Base-by-base conservation (phyloP, 1,140 invertebrate species). In the Ips nitidus region DNA sequence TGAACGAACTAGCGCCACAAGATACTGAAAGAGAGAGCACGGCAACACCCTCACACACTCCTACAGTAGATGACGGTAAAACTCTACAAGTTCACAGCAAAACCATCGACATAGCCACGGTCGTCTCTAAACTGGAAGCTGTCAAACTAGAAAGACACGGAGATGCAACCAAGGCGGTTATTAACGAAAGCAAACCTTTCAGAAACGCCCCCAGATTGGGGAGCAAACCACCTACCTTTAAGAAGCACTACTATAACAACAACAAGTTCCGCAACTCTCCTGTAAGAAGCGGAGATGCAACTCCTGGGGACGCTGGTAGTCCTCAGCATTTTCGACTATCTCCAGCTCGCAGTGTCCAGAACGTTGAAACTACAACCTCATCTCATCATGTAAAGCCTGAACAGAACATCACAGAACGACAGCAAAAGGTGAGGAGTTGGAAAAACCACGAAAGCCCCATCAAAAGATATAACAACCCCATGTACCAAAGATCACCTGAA, bases 101-200 rank as follows among this genome's bases (percentile, higher is more conserved):
- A 60, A 52, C 59, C 45, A 76, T 80, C n/a, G 79, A 81, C 70
- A 79, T 81, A n/a, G 76, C 73, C 2, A 78, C 76, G 38, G 75
- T 81, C 36, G 78, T 81, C 0, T 79, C 75, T 5, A 81, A 81
- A 61, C 63, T 81, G 41, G 78, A 79, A 65, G 79, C 78, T n/a
- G 78, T 77, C 6, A 78, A 79, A 70, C 75, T 77, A 62, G 74
- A 75, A 52, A 45, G 63, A 43, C 40, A 52, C 5, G 62, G 62
- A 41, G 59, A 8, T 5, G 2, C 42, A n/a, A 22, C 36, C 50
- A 45, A 55, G 37, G 3, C 43, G 4, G 52, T 8, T 40, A 45
- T 45, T 38, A 73, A 68, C 55, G 69, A 52, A 65, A 71, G 41
- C 37, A 62, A 62, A 43, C 64, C 65, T 37, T 66, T 64, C 36